Evolutionary conservation across 1,140 invertebrate species (phyloP).

Genomic region (Drosophila rufa): DNA sequence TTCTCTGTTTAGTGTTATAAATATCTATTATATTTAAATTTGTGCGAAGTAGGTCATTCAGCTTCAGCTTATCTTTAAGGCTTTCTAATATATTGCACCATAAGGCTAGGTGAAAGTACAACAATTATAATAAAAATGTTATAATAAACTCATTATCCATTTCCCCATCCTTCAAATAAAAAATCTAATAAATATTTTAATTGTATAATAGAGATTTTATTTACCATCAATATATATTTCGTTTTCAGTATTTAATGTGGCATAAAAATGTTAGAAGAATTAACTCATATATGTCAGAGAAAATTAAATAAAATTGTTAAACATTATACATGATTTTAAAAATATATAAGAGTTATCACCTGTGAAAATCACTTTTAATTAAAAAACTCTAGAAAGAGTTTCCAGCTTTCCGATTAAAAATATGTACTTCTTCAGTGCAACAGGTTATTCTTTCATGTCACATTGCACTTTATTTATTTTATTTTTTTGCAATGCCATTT

Average conservation of each 20-base stretch:
- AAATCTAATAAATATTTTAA: not conserved
- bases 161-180: not conserved
- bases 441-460: not conserved
- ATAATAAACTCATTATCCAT: not conserved
- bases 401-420: no score
- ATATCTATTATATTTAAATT: no score
- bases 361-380: no score
- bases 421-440: no score
- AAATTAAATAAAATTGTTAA: not conserved
- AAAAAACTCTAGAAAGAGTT: no score
- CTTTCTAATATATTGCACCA: no score
- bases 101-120: not conserved
- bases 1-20: not conserved
- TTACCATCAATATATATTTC: not conserved
- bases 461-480: constrained; percentile 5
- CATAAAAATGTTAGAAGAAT: not conserved
- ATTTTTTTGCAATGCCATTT: constrained; percentile 4
- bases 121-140: not conserved
- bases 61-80: no score
- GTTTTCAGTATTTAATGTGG: no score
- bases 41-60: no score
- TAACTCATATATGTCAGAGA: not conserved
- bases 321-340: not conserved
- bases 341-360: no score
- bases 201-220: not conserved